Conservation (phyloP, 2,113 vertebrate genomes). For the Neogobius melanostomus region DNA sequence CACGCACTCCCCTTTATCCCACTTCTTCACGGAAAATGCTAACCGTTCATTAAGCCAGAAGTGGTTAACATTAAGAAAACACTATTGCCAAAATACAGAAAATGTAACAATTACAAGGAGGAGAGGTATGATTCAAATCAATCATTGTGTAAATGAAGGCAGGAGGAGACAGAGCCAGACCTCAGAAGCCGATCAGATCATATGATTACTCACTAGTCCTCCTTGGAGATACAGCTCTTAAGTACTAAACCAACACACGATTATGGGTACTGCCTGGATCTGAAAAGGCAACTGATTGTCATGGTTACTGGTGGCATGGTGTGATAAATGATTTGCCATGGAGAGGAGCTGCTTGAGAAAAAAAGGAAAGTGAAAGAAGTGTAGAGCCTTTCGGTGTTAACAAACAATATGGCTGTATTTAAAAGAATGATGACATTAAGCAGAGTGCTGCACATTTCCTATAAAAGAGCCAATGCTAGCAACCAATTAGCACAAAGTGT, state of each 20-base stretch:
- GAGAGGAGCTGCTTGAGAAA: conserved; percentile 23
- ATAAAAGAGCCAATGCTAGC: not conserved
- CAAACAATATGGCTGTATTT: not conserved
- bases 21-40: conserved; percentile 50
- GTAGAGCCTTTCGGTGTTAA: not conserved
- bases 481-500: not conserved
- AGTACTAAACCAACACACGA: conserved; percentile 33
- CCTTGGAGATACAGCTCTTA: conserved; percentile 31
- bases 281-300: conserved; percentile 51
- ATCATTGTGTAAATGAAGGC: conserved; percentile 56
- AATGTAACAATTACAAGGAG: conserved; percentile 32
- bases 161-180: conserved; percentile 15
- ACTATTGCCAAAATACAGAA: conserved; percentile 6
- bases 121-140: conserved; percentile 55
- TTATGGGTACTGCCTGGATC: conserved; percentile 46
- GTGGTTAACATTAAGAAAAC: conserved; percentile 62
- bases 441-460: not conserved
- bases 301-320: conserved; percentile 47
- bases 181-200: conserved; percentile 31
- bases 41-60: conserved; percentile 54
- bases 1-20: conserved; percentile 49
- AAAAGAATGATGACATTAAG: not conserved
- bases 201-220: conserved; percentile 24
- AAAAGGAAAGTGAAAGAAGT: conserved; percentile 18
- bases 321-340: conserved; percentile 51